A percentile compares a stretch with the other conserved stretches of the same genome.
Conservation (phyloP, 2,797 vertebrate species). For the Bucorvus abyssinicus region DNA sequence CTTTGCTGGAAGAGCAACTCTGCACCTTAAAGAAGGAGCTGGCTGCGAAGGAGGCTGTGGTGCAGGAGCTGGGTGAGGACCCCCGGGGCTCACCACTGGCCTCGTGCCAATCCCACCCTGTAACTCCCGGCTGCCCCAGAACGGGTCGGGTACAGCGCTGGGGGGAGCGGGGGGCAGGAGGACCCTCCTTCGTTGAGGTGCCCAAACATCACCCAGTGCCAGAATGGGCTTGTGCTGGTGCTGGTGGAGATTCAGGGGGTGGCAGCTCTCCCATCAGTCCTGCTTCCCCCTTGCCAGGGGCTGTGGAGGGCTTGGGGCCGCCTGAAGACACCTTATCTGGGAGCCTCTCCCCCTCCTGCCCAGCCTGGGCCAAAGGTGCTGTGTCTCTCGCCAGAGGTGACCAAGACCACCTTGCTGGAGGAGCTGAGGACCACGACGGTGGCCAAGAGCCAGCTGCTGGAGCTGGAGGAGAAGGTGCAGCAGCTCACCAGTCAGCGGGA, state of each 20-base stretch:
- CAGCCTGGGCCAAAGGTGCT: neutral
- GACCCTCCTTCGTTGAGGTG: neutral
- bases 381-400: constrained; percentile 69
- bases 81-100: neutral
- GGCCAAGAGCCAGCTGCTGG: constrained; percentile 56
- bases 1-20: constrained; percentile 59
- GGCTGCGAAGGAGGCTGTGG: constrained; percentile 67
- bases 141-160: rapidly evolving
- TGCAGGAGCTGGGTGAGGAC: constrained; percentile 82
- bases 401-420: constrained; percentile 71
- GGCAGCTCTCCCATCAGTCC: neutral
- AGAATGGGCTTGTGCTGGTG: neutral
- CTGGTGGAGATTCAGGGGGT: neutral
- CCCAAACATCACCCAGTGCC: neutral
- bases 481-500: constrained; percentile 65
- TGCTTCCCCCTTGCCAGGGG: neutral
- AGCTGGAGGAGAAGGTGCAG: constrained; percentile 78
- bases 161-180: neutral
- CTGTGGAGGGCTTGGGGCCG: neutral
- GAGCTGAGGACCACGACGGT: constrained; percentile 64
- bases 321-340: neutral
- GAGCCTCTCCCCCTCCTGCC: neutral
- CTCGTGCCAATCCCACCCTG: rapidly evolving
- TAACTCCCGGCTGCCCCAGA: neutral
- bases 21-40: constrained; percentile 76